Percentiles rank a stretch among this genome's conserved stretches.
phyloP scores from a whole-genome alignment of 2,888 invertebrate species.

The Mystacides longicornis region DNA sequence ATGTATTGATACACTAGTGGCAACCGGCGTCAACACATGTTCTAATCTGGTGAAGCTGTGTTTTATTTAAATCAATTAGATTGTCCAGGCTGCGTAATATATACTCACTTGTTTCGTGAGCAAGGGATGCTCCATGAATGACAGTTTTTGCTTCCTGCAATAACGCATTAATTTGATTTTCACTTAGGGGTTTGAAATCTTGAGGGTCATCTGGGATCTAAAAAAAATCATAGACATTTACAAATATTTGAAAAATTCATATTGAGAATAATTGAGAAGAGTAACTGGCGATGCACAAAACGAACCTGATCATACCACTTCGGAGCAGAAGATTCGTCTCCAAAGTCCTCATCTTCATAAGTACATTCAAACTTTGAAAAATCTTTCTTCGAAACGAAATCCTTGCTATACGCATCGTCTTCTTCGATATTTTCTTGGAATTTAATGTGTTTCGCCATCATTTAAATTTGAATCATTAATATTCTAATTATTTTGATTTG shows the following conservation, averaged over 20 bases:
- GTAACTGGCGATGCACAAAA: constrained; percentile 1
- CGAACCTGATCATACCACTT: constrained; percentile 61
- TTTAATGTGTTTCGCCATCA: constrained; percentile 43
- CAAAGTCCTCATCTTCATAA: constrained; percentile 43
- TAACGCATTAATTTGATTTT: constrained; percentile 50
- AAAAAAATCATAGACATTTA: constrained; percentile 13
- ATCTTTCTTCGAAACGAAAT: constrained; percentile 11
- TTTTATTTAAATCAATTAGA: no score
- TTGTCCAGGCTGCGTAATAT: no score
- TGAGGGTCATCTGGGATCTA: constrained; percentile 47
- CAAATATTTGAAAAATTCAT: neutral
- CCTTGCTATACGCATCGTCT: constrained; percentile 38
- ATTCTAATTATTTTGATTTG: no score
- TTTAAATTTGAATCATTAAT: no score
- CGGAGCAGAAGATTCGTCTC: constrained; percentile 40
- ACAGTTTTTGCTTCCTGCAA: constrained; percentile 60
- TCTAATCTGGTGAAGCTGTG: no score
- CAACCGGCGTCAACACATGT: no score
- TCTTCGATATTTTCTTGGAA: constrained; percentile 47
- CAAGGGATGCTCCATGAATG: constrained; percentile 56
- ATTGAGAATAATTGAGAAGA: neutral
- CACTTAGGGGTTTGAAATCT: constrained; percentile 38
- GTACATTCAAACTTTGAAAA: constrained; percentile 37
- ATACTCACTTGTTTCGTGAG: constrained; percentile 53
- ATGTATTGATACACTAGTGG: no score